A percentile compares a stretch with the other conserved stretches of the same genome.
phyloP scores from a whole-genome alignment of 2,888 invertebrate species.

The Tetragonula carbonaria region DNA sequence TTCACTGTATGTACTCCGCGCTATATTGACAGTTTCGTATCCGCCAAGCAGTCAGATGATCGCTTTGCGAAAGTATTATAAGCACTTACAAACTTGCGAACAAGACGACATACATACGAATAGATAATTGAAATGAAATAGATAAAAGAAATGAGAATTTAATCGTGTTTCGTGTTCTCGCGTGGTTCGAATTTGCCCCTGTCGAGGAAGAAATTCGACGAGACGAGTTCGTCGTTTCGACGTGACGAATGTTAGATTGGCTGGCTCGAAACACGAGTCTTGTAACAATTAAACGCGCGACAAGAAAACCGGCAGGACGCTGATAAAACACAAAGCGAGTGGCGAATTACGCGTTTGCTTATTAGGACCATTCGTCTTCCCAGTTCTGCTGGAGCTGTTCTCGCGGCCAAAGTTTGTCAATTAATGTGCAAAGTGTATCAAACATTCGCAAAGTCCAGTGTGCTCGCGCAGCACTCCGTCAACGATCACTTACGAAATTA shows the following conservation, averaged over 20 bases:
- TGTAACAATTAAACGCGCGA: neutral
- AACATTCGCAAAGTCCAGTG: constrained; percentile 22
- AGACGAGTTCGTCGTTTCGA: neutral
- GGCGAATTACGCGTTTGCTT: neutral
- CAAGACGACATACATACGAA: too few species aligned
- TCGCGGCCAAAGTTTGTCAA: constrained; percentile 16
- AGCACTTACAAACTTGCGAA: too few species aligned
- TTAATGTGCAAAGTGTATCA: constrained; percentile 34
- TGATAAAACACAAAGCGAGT: neutral
- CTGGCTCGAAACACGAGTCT: neutral
- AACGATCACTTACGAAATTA: neutral
- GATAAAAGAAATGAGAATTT: too few species aligned
- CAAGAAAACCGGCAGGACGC: neutral
- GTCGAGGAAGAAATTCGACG: neutral
- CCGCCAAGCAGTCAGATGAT: too few species aligned
- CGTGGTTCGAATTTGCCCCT: neutral
- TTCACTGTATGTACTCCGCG: too few species aligned
- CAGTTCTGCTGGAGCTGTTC: too few species aligned
- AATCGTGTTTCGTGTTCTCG: neutral
- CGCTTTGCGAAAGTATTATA: too few species aligned
- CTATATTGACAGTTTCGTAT: too few species aligned
- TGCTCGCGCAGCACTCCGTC: too few species aligned
- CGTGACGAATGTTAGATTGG: neutral
- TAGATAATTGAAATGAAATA: too few species aligned
- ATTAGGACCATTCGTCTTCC: neutral